Evolutionary conservation across 2,797 vertebrate genomes (phyloP), one percentile per base, ranked within the genome.

Genomic region (Etheostoma nigrum): DNA sequence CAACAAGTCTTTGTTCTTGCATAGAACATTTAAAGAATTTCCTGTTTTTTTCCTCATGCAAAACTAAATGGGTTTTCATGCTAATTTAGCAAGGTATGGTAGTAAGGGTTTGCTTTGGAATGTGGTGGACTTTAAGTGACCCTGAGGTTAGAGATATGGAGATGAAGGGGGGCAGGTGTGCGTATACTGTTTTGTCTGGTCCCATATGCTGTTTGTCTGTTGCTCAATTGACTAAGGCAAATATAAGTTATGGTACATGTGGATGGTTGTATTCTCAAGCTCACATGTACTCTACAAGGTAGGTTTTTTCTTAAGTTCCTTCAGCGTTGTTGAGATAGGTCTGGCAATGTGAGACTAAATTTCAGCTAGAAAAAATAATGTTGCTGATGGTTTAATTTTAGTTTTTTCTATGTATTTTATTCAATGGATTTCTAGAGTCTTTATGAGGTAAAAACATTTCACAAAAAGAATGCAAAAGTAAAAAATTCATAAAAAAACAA

Each of bases 51-150:
- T 0, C 8, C 27, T 59, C 3, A 52, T 23, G 63, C 47, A 45
- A 67, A 73, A 62, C 60, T 47, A 74, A 74, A 76, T 21, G 75
- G 82, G 76, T 89, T 86, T 89, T 67, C 67, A 72, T 78, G 81
- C 65, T 64, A 16, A 81, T 81, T 83, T 82, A 69, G n/a, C 12
- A 44, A 74, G 79, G 68, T 72, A 51, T 68, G 75, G 40, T 30
- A 53, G 52, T 76, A 58, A 58, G 65, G 70, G 12, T 62, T 55
- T 86, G 74, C 79, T 82, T 69, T 78, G 85, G 82, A 89, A 92
- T 91, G 87, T 74, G 70, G 14, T 86, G 83, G 72, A 85, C 89
- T 91, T 83, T n/a, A 47, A 66, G 66, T 89, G 88, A 93, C 87
- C 85, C 78, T 64, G 61, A 81, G 74, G 76, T 76, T 64, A 65